Evolutionary conservation across 2,797 vertebrate species (phyloP), one percentile per base, ranked within the genome.

Genomic region (Rhinogobio ventralis): DNA sequence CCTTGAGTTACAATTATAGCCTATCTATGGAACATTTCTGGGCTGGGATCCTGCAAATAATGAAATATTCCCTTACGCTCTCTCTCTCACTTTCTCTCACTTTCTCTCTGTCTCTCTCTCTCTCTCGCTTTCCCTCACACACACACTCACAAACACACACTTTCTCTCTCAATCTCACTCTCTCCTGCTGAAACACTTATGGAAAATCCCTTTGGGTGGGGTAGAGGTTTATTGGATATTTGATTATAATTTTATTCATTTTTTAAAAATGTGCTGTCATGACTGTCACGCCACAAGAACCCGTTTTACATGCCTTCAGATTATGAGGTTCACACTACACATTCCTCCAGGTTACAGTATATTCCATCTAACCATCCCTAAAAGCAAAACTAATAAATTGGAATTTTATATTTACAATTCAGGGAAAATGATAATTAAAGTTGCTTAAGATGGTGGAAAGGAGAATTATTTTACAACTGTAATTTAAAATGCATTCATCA

Each of bases 1-100:
- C 96, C 95, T 93, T 92, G 92, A 93, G 94, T 25, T 10, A 90
- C 94, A 93, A 93, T 92, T 88, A 91, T 91, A 92, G 93, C 93
- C 93, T 90, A 9, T 89, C 72, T 88, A 89, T 87, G 83, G 79
- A 84, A 86, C 51, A 79, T 78, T 85, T 86, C 69, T 86, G 87
- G 39, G 17, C 49, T 33, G 30, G 78, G 83, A 85, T 57, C 39
- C 85, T 88, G 89, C 78, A 85, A 92, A 90, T 85, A 68, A 91
- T 85, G 86, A 89, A 90, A 87, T 82, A 76, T 55, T 71, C 85
- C 86, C 83, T 64, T 11, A 57, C 87, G 79, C 64, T 10, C 55
- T 30, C 55, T 7, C 39, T 5, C 49, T n/a, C n/a, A 2, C 69
- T 19, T 17, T 3, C 51, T 13, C 36, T 15, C 36, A 7, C 36